These are phyloP conservation scores for Chrysoperla carnea DNA, from an alignment of 1,140 invertebrate species.

Conservation along the genomic window DNA sequence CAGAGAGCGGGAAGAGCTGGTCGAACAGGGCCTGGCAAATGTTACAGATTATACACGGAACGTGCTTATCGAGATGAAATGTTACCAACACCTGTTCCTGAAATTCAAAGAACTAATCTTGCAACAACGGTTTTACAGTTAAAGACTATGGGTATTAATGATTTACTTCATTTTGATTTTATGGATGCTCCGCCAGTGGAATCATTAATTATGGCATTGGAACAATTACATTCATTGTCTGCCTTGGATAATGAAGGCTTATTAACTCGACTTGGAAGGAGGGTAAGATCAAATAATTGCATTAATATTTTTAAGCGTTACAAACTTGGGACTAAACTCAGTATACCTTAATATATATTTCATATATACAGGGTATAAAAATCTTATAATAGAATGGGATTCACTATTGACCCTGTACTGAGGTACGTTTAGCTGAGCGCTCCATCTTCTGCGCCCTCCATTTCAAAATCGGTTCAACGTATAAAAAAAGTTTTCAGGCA, in stretches of 20 bases:
- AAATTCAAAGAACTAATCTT: conserved; percentile 96
- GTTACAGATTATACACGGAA: conserved; percentile 96
- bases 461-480: too few species aligned
- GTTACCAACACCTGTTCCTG: conserved; percentile 96
- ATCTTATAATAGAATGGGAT: too few species aligned
- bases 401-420: too few species aligned
- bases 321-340: too few species aligned
- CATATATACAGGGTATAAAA: too few species aligned
- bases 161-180: conserved; percentile 98
- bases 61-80: conserved; percentile 97
- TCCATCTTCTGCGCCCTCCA: too few species aligned
- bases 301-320: too few species aligned
- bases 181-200: conserved; percentile 99
- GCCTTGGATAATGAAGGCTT: conserved; percentile 95
- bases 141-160: conserved; percentile 99
- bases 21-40: conserved; percentile 93
- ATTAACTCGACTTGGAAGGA: conserved; percentile 77
- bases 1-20: conserved; percentile 93
- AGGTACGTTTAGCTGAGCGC: too few species aligned
- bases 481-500: too few species aligned
- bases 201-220: conserved; percentile 91
- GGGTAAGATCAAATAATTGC: too few species aligned
- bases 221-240: conserved; percentile 91
- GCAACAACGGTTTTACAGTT: conserved; percentile 88
- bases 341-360: too few species aligned